These are phyloP conservation scores for Toxotes jaculatrix DNA, from an alignment of 2,113 vertebrate species.

Conservation along the genomic window DNA sequence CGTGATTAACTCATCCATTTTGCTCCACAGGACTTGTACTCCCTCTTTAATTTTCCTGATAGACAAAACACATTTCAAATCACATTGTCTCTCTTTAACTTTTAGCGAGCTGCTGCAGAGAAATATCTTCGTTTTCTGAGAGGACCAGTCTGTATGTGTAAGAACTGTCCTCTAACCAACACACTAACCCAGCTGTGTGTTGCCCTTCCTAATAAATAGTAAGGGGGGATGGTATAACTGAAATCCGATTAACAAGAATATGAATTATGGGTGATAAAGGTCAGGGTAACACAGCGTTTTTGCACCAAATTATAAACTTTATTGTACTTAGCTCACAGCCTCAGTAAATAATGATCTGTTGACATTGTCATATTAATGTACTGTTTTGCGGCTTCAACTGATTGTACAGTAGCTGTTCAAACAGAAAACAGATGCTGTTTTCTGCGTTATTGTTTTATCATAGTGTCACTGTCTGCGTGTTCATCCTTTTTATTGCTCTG, in stretches of 20 bases:
- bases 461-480: not conserved
- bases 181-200: not conserved
- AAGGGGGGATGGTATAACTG: not conserved
- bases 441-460: not conserved
- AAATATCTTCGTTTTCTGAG: not conserved
- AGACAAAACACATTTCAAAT: slow-evolving; percentile 49
- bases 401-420: not conserved
- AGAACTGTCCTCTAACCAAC: not conserved
- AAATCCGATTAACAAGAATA: not conserved
- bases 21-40: slow-evolving; percentile 53
- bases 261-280: not conserved
- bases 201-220: not conserved
- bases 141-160: not conserved
- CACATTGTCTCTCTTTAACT: slow-evolving; percentile 44
- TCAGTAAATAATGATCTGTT: not conserved
- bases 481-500: not conserved
- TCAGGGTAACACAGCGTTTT: not conserved
- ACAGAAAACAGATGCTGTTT: not conserved
- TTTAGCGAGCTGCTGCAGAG: slow-evolving; percentile 16
- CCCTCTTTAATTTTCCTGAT: slow-evolving; percentile 61
- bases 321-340: not conserved
- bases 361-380: slow-evolving; percentile 9
- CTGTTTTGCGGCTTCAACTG: not conserved
- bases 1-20: slow-evolving; percentile 74
- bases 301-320: not conserved